Base-by-base conservation (phyloP, 2,888 invertebrate species). In the Amphipoea oculea region DNA sequence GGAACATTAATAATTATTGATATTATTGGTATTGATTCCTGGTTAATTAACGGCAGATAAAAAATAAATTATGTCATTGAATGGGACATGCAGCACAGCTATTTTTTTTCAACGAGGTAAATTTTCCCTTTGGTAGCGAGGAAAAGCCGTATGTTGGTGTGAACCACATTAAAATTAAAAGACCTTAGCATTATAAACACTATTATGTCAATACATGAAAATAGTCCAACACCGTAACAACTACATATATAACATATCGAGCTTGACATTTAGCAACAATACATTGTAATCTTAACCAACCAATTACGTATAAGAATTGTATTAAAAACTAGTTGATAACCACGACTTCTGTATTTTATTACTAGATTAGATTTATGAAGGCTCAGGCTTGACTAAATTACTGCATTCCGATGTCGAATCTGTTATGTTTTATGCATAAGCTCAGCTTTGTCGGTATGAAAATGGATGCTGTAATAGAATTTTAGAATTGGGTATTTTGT, bases 231-330 rank as follows among this genome's bases (percentile, higher is more conserved):
- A 63, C n/a, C 29, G 42, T 14, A 60, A 51, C 62, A 65, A 74
- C 48, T 57, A n/a, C 0, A 9, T 11, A 11, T 57, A 54, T 23
- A 23, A 36, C 71, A 62, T 42, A 66, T 45, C 40, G 69, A 68
- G 40, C 12, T 72, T 84, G 86, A 86, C 82, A 86, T 84, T 86
- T 76, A 73, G 42, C 12, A 77, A 63, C 73, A 77, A 79, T 76
- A 42, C 71, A 78, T 84, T 86, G 86, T 86, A 78, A 82, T 82
- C 70, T 70, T 69, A 76, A 36, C 51, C 76, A 67, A 79, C 67
- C 78, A 82, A 82, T 86, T 79, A 86, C 36, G n/a, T 7, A 57
- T 40, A 20, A 57, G 67, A 78, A 76, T 76, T 63, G 67, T 68
- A 86, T 79, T 81, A 85, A 74, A 85, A 83, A 83, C 82, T 65